These are phyloP conservation scores for Monarcha castaneiventris DNA, from an alignment of 2,113 vertebrate species.

Conservation along the genomic window DNA sequence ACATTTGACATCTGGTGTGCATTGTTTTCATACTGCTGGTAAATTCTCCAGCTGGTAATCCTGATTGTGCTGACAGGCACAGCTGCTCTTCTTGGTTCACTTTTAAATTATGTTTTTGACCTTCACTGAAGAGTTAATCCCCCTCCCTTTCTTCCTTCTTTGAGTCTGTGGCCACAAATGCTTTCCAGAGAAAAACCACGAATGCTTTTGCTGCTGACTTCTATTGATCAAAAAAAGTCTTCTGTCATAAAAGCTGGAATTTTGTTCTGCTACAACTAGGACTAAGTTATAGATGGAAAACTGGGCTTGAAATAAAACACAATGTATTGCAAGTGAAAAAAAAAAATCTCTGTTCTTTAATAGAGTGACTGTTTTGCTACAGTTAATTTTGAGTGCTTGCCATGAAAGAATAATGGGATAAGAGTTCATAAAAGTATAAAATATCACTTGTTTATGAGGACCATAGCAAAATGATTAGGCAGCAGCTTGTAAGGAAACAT, in stretches of 20 bases:
- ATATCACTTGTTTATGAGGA: slow-evolving; percentile 24
- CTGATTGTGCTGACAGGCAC: slow-evolving; percentile 69
- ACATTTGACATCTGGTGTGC: slow-evolving; percentile 72
- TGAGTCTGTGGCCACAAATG: slow-evolving; percentile 69
- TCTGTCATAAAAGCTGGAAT: slow-evolving; percentile 65
- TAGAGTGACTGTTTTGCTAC: not conserved
- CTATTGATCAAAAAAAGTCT: slow-evolving; percentile 67
- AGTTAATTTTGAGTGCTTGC: not conserved
- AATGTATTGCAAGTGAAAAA: not conserved
- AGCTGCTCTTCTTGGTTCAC: slow-evolving; percentile 73
- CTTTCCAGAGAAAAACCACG: slow-evolving; percentile 70
- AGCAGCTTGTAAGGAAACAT: slow-evolving; percentile 2
- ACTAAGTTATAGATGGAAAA: slow-evolving; percentile 54
- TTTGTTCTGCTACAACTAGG: slow-evolving; percentile 51
- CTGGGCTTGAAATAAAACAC: slow-evolving; percentile 50
- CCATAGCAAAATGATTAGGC: slow-evolving; percentile 26
- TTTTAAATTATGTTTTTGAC: slow-evolving; percentile 79
- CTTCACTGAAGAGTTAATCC: slow-evolving; percentile 74
- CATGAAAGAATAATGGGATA: slow-evolving; percentile 30
- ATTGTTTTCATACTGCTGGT: slow-evolving; percentile 75
- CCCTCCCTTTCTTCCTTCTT: slow-evolving; percentile 67
- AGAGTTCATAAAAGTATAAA: slow-evolving; percentile 23
- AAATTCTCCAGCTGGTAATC: slow-evolving; percentile 72
- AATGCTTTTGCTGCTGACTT: slow-evolving; percentile 64
- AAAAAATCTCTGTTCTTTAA: not conserved